Conservation (phyloP, 2,888 invertebrate species). For the Acronicta psi region DNA sequence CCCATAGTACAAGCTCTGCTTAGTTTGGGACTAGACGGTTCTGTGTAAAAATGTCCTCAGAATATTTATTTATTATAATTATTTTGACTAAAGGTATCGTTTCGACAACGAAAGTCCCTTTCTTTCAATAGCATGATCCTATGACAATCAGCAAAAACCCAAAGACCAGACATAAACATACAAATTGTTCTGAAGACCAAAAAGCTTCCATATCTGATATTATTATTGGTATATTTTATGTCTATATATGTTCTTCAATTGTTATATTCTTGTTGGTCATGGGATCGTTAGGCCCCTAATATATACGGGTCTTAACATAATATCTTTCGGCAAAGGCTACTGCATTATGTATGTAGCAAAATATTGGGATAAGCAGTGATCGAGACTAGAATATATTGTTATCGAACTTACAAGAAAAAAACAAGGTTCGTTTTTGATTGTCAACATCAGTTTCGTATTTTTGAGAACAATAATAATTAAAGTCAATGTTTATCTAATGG, state of each 20-base stretch:
- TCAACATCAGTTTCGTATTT: constrained; percentile 10
- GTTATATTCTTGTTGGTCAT: constrained; percentile 49
- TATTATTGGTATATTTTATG: constrained; percentile 35
- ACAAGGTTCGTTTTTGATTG: constrained; percentile 28
- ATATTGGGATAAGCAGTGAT: constrained; percentile 52
- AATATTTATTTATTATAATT: no score
- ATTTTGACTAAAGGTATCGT: no score
- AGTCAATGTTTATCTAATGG: constrained; percentile 16
- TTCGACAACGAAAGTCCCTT: no score
- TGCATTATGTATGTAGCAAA: constrained; percentile 59
- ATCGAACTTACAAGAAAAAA: constrained; percentile 4
- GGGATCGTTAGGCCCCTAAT: constrained; percentile 48
- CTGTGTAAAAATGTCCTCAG: no score
- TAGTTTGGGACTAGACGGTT: no score
- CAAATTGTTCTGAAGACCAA: constrained; percentile 22
- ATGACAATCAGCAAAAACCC: background rate
- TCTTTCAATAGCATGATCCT: no score
- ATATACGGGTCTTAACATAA: constrained; percentile 57
- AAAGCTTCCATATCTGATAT: constrained; percentile 23
- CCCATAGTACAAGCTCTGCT: no score
- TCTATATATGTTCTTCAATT: constrained; percentile 40
- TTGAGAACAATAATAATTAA: constrained; percentile 41
- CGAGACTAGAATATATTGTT: constrained; percentile 15
- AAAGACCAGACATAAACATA: constrained; percentile 8
- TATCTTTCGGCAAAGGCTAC: constrained; percentile 41